phyloP scores from a whole-genome alignment of 2,113 vertebrate species.

The Hylia prasina region DNA sequence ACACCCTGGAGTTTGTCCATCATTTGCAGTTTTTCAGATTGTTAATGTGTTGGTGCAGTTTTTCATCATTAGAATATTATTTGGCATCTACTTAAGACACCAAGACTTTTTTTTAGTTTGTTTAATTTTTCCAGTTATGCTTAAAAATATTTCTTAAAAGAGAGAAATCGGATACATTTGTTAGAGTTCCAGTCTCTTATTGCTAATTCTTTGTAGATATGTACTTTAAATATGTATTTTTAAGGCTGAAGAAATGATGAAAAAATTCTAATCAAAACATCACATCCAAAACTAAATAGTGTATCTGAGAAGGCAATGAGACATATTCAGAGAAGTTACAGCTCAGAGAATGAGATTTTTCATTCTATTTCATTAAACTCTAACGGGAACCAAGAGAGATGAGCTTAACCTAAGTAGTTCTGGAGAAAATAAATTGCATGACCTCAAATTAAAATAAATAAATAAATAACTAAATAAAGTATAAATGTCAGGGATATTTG shows the following conservation, averaged over 20 bases:
- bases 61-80: not conserved
- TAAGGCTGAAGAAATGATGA: not conserved
- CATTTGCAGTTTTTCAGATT: not conserved
- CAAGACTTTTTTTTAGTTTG: not conserved
- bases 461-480: not conserved
- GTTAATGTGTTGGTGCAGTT: not conserved
- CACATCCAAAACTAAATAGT: not conserved
- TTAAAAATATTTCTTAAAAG: not conserved
- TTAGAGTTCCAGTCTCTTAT: not conserved
- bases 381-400: not conserved
- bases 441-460: not conserved
- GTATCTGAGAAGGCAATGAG: not conserved
- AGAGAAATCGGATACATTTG: not conserved
- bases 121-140: not conserved
- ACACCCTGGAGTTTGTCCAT: not conserved
- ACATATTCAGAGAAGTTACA: not conserved
- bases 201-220: not conserved
- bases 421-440: not conserved
- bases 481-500: not conserved
- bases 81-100: not conserved
- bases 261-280: not conserved
- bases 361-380: not conserved
- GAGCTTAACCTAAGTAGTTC: not conserved
- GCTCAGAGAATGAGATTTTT: not conserved
- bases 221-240: not conserved